Percentiles rank a stretch among this genome's conserved stretches.
phyloP scores from a whole-genome alignment of 2,888 invertebrate species.

The Chloromyia formosa region DNA sequence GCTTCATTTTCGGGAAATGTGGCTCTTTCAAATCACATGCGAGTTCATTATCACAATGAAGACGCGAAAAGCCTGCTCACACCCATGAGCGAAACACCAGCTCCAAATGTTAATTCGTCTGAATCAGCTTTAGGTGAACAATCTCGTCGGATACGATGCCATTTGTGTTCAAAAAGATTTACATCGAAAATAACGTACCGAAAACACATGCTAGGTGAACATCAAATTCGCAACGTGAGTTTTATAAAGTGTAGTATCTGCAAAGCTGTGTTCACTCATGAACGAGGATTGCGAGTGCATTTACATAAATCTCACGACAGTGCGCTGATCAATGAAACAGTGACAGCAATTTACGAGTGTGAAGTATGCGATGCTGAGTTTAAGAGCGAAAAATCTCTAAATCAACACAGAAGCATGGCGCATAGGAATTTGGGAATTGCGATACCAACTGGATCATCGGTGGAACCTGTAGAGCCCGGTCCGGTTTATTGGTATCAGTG shows the following conservation, averaged over 20 bases:
- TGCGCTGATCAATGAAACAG: slow-evolving; percentile 59
- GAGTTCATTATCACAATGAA: slow-evolving; percentile 57
- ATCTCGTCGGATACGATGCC: slow-evolving; percentile 62
- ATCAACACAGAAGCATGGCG: slow-evolving; percentile 60
- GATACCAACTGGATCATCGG: not conserved
- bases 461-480: slow-evolving; percentile 13
- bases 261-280: slow-evolving; percentile 64
- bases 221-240: slow-evolving; percentile 62
- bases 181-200: slow-evolving; percentile 63
- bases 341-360: slow-evolving; percentile 61
- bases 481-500: slow-evolving; percentile 63
- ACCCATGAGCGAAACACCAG: not conserved
- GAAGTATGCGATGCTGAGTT: slow-evolving; percentile 63
- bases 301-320: slow-evolving; percentile 63
- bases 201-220: slow-evolving; percentile 63
- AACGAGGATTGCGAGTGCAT: slow-evolving; percentile 64
- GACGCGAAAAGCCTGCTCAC: not conserved
- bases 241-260: slow-evolving; percentile 63
- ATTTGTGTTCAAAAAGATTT: slow-evolving; percentile 63
- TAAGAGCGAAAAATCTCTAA: slow-evolving; percentile 59
- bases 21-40: slow-evolving; percentile 63
- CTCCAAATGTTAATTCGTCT: not conserved
- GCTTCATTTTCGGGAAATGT: slow-evolving; percentile 62
- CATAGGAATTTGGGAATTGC: slow-evolving; percentile 52
- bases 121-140: slow-evolving; percentile 58